A percentile compares a stretch with the other conserved stretches of the same genome.
phyloP scores from a whole-genome alignment of 2,888 invertebrate species.

The Acanthacorydalis orientalis region DNA sequence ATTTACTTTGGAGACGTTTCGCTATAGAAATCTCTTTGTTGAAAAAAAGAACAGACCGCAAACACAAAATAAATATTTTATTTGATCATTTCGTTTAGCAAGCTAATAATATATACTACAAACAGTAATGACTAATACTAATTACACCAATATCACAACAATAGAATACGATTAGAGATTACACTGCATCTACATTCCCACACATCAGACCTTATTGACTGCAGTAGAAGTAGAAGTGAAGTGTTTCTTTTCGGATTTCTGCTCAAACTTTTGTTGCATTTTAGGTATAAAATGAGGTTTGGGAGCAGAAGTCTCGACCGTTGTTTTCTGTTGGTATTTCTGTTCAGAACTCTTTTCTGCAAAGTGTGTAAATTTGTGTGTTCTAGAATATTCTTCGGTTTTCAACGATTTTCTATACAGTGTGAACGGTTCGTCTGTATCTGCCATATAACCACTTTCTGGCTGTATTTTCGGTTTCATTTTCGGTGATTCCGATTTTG shows the following conservation, averaged over 20 bases:
- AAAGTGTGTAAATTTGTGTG: conserved; percentile 19
- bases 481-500: conserved; percentile 32
- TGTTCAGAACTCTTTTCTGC: conserved; percentile 14
- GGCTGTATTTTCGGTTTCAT: conserved; percentile 27
- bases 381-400: conserved; percentile 17
- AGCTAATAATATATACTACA: too few species aligned
- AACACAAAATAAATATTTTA: too few species aligned
- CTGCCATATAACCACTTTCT: conserved; percentile 52
- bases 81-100: too few species aligned
- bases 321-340: conserved; percentile 17
- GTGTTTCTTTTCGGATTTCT: conserved; percentile 18
- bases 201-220: conserved; percentile 24
- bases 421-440: conserved; percentile 44
- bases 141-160: too few species aligned
- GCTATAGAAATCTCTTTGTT: too few species aligned
- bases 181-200: too few species aligned
- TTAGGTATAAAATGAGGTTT: conserved; percentile 15
- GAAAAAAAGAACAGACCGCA: too few species aligned
- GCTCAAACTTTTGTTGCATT: conserved; percentile 15
- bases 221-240: conserved; percentile 17
- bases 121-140: too few species aligned
- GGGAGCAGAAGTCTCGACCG: conserved; percentile 12
- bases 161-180: too few species aligned
- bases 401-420: conserved; percentile 16
- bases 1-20: too few species aligned